phyloP scores from a whole-genome alignment of 2,797 vertebrate genomes.

The Prunella strophiata region DNA sequence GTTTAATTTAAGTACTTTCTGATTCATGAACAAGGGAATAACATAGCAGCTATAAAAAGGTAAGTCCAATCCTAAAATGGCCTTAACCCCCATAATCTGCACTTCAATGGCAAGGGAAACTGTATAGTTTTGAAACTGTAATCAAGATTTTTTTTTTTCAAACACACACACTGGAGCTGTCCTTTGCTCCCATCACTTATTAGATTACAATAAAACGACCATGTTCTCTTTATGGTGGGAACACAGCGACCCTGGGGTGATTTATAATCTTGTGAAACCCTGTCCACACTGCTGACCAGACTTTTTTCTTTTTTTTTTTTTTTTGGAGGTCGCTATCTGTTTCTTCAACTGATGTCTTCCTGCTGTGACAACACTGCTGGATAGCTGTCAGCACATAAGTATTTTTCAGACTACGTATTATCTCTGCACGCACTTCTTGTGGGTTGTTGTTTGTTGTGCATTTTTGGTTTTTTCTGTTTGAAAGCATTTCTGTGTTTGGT shows the following conservation, averaged over 20 bases:
- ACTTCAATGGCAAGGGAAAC: conserved; percentile 84
- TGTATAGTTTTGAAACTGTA: conserved; percentile 85
- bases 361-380: conserved; percentile 95
- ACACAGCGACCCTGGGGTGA: conserved; percentile 89
- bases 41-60: conserved; percentile 83
- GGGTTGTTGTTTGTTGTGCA: not conserved
- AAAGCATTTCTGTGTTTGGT: conserved; percentile 82
- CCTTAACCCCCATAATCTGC: conserved; percentile 85
- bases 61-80: conserved; percentile 84
- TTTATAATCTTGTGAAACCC: conserved; percentile 94
- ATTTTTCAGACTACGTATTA: conserved; percentile 84
- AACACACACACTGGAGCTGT: conserved; percentile 86
- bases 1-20: conserved; percentile 86
- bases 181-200: conserved; percentile 90
- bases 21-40: conserved; percentile 85
- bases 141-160: conserved; percentile 78
- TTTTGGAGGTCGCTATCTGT: conserved; percentile 84
- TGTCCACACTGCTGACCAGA: conserved; percentile 84
- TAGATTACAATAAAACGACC: conserved; percentile 88
- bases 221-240: conserved; percentile 88
- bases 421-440: conserved; percentile 77
- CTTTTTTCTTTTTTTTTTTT: conserved; percentile 74
- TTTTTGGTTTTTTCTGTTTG: conserved; percentile 70
- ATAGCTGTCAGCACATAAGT: conserved; percentile 89
- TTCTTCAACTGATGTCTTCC: conserved; percentile 95